A percentile compares a stretch with the other conserved stretches of the same genome.
phyloP scores from a whole-genome alignment of 2,888 invertebrate species.

The Andrena bucephala region DNA sequence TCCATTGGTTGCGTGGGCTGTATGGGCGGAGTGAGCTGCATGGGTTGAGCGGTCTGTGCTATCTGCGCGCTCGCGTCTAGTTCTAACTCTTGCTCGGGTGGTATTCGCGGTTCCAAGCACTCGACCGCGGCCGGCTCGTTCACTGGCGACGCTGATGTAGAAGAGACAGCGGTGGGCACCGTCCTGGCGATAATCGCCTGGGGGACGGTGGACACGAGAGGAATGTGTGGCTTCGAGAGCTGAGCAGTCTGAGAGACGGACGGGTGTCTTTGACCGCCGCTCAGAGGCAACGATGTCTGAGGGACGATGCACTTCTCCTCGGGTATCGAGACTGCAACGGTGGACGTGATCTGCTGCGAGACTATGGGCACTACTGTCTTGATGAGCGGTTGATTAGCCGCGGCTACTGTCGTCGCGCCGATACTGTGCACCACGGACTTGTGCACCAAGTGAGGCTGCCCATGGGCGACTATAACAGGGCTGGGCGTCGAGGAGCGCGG shows the following conservation, averaged over 20 bases:
- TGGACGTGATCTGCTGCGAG: slow-evolving; percentile 70
- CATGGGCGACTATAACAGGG: slow-evolving; percentile 85
- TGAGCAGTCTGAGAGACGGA: slow-evolving; percentile 70
- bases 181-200: slow-evolving; percentile 75
- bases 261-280: slow-evolving; percentile 61
- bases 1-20: slow-evolving; percentile 65
- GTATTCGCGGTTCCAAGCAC: slow-evolving; percentile 45
- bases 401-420: slow-evolving; percentile 67
- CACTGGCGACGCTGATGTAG: slow-evolving; percentile 46
- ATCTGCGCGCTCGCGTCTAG: slow-evolving; percentile 60
- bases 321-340: slow-evolving; percentile 50
- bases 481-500: slow-evolving; percentile 86
- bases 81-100: slow-evolving; percentile 60
- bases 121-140: slow-evolving; percentile 42
- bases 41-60: slow-evolving; percentile 69
- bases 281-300: slow-evolving; percentile 55
- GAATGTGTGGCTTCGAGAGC: slow-evolving; percentile 72
- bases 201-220: slow-evolving; percentile 75
- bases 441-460: slow-evolving; percentile 78
- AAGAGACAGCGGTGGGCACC: slow-evolving; percentile 67
- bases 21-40: slow-evolving; percentile 73
- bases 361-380: slow-evolving; percentile 80
- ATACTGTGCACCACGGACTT: slow-evolving; percentile 75
- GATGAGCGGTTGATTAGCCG: slow-evolving; percentile 76
- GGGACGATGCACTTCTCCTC: slow-evolving; percentile 70